phyloP scores from a whole-genome alignment of 2,888 invertebrate genomes.

The Tipula unca region DNA sequence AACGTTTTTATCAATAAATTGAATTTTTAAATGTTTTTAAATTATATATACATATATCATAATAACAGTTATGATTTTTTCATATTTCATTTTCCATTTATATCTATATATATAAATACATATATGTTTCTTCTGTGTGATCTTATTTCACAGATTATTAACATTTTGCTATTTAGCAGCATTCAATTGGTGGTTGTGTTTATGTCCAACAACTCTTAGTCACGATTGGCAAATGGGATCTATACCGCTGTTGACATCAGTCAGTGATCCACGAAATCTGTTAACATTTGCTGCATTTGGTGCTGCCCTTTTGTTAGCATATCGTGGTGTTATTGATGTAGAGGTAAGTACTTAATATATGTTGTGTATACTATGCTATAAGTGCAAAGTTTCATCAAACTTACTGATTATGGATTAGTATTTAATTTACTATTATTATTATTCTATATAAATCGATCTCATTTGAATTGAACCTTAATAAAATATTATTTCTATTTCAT shows the following conservation, averaged over 20 bases:
- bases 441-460: too few species aligned
- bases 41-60: too few species aligned
- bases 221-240: slow-evolving; percentile 91
- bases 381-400: too few species aligned
- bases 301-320: slow-evolving; percentile 51
- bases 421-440: too few species aligned
- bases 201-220: slow-evolving; percentile 67
- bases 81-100: too few species aligned
- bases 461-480: neutral
- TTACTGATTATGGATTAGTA: too few species aligned
- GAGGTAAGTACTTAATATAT: too few species aligned
- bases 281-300: slow-evolving; percentile 60
- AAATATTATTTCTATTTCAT: neutral
- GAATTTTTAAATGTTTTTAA: too few species aligned
- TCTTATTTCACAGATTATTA: slow-evolving; percentile 49
- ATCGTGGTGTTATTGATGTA: slow-evolving; percentile 55
- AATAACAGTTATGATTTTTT: too few species aligned
- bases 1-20: too few species aligned
- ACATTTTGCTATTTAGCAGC: slow-evolving; percentile 76
- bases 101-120: neutral
- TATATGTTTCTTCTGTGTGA: too few species aligned
- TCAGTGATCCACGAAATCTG: slow-evolving; percentile 63
- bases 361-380: too few species aligned
- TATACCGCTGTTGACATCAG: slow-evolving; percentile 63
- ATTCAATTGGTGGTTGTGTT: slow-evolving; percentile 75